These are phyloP conservation scores for Acipenser oxyrinchus DNA, from an alignment of 2,797 vertebrate genomes.

Conservation along the genomic window DNA sequence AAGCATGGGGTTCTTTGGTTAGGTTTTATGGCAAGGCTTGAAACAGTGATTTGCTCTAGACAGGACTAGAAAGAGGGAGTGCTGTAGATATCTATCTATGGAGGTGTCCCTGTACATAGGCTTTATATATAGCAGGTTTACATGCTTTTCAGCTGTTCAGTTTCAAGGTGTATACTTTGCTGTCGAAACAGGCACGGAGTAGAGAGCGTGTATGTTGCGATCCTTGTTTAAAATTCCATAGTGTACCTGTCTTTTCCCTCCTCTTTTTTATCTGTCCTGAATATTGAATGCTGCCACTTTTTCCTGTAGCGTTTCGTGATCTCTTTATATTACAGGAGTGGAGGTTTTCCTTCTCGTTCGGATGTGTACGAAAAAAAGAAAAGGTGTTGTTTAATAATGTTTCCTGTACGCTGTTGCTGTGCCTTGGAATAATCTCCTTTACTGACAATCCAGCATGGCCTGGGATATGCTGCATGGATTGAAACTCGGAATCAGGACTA, in stretches of 20 bases:
- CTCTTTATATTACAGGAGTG: conserved; percentile 18
- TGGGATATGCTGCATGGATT: conserved; percentile 65
- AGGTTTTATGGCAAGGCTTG: too few relatives aligned
- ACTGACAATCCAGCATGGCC: conserved; percentile 69
- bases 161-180: conserved; percentile 5
- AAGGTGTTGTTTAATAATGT: conserved; percentile 28
- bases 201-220: conserved; percentile 7
- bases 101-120: neutral
- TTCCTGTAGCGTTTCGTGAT: conserved; percentile 28
- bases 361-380: conserved; percentile 40
- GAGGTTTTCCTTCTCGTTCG: conserved; percentile 31
- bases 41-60: conserved; percentile 3
- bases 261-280: neutral
- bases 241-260: neutral
- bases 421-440: conserved; percentile 50
- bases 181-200: neutral
- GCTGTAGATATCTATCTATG: neutral
- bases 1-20: neutral
- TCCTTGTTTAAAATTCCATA: conserved; percentile 2
- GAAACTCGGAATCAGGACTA: conserved; percentile 35
- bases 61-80: neutral
- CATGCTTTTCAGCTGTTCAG: conserved; percentile 4
- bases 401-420: conserved; percentile 48
- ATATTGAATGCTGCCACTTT: conserved; percentile 20
- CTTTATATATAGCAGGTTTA: neutral